Evolutionary conservation across 2,113 vertebrate genomes (phyloP).

Genomic region (Oreochromis spilurus): DNA sequence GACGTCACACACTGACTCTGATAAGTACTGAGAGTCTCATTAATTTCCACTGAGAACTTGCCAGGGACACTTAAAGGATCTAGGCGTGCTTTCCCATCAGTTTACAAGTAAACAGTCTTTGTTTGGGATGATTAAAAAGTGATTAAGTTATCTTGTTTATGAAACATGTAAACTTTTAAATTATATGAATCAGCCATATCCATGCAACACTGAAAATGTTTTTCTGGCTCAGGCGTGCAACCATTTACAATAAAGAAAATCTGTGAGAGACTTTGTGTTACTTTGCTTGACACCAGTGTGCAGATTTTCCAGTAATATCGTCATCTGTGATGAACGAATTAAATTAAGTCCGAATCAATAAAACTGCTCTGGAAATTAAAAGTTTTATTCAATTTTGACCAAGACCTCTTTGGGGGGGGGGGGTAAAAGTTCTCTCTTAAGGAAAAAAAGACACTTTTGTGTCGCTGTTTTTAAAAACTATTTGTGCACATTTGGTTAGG

Average conservation of each 20-base stretch:
- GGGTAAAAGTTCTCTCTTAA: background rate
- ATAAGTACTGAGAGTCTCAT: background rate
- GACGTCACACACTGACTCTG: background rate
- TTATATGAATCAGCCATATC: background rate
- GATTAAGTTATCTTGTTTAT: background rate
- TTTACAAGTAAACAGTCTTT: background rate
- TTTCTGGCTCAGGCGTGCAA: background rate
- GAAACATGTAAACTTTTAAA: background rate
- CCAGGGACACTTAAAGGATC: background rate
- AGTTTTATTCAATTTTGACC: background rate
- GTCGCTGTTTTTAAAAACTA: background rate
- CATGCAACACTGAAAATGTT: background rate
- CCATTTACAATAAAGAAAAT: background rate
- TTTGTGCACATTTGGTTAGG: background rate
- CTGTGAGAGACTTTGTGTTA: background rate
- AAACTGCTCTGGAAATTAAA: background rate
- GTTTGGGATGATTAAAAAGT: background rate
- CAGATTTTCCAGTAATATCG: background rate
- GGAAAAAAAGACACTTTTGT: background rate
- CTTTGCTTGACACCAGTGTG: background rate
- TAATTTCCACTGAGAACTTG: background rate
- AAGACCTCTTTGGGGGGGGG: background rate
- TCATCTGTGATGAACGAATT: background rate
- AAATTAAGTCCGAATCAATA: background rate
- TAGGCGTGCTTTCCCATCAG: background rate